phyloP scores from a whole-genome alignment of 2,113 vertebrate species.

The Pangasianodon gigas region DNA sequence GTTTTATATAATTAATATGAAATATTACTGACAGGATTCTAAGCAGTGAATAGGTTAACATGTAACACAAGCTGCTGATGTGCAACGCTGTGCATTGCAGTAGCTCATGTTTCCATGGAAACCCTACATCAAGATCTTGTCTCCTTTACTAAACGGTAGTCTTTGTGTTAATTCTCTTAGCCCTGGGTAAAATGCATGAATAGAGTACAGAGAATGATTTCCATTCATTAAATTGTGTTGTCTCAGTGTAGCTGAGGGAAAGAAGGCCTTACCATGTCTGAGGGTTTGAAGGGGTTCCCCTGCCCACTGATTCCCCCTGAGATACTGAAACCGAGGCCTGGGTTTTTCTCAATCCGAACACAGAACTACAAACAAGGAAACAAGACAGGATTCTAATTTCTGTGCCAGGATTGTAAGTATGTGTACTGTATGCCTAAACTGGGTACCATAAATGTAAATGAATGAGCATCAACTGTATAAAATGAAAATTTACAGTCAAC shows the following conservation, averaged over 20 bases:
- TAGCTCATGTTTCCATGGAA: conserved; percentile 73
- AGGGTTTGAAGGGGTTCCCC: conserved; percentile 99
- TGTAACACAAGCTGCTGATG: conserved; percentile 46
- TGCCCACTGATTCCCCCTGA: conserved; percentile 98
- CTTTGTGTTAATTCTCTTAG: neutral
- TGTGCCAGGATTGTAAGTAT: neutral
- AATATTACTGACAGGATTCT: conserved; percentile 5
- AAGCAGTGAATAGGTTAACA: conserved; percentile 49
- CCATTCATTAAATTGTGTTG: conserved; percentile 8
- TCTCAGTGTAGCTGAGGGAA: neutral
- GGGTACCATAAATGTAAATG: neutral
- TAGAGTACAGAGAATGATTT: conserved; percentile 13
- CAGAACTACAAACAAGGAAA: conserved; percentile 79
- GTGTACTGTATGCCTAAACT: neutral
- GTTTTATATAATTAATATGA: neutral
- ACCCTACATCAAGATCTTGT: conserved; percentile 65
- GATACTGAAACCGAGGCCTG: conserved; percentile 98
- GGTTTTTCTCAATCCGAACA: conserved; percentile 99
- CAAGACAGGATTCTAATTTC: neutral
- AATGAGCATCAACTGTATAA: neutral
- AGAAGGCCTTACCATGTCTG: conserved; percentile 89
- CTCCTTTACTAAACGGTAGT: conserved; percentile 41
- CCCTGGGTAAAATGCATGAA: conserved; percentile 31
- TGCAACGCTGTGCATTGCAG: conserved; percentile 62
- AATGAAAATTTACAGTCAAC: neutral